Conservation (phyloP, 2,888 invertebrate genomes). For the Chirona hameri region DNA sequence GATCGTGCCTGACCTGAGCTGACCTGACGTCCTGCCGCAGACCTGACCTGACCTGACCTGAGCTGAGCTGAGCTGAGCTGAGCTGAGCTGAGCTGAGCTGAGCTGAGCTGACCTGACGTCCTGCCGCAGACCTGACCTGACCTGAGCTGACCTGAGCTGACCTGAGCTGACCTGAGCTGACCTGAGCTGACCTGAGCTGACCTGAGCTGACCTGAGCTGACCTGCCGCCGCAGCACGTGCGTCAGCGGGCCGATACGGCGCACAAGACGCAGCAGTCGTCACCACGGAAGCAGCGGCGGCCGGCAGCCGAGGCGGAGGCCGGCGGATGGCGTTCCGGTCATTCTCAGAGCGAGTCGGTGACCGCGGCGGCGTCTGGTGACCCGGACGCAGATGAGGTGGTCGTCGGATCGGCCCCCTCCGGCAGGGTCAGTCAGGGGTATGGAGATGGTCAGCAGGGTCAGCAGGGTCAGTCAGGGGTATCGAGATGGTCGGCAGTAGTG, state of each 20-base stretch:
- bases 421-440: no score
- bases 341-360: conserved; percentile 32
- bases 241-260: conserved; percentile 11
- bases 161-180: neutral
- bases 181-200: neutral
- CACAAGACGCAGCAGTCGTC: neutral
- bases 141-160: neutral
- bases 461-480: no score
- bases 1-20: no score
- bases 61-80: no score
- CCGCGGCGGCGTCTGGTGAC: conserved; percentile 8
- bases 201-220: no score
- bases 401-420: neutral
- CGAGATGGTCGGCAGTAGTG: no score
- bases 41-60: no score
- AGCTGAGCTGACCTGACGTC: no score
- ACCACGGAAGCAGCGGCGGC: neutral
- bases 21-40: no score
- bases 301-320: conserved; percentile 27
- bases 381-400: neutral
- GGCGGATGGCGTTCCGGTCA: neutral
- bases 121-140: no score
- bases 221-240: conserved; percentile 2
- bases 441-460: no score
- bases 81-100: no score